Percentiles rank a stretch among this genome's conserved stretches.
phyloP scores from a whole-genome alignment of 2,797 vertebrate genomes.

The Pangasius larnaudii region DNA sequence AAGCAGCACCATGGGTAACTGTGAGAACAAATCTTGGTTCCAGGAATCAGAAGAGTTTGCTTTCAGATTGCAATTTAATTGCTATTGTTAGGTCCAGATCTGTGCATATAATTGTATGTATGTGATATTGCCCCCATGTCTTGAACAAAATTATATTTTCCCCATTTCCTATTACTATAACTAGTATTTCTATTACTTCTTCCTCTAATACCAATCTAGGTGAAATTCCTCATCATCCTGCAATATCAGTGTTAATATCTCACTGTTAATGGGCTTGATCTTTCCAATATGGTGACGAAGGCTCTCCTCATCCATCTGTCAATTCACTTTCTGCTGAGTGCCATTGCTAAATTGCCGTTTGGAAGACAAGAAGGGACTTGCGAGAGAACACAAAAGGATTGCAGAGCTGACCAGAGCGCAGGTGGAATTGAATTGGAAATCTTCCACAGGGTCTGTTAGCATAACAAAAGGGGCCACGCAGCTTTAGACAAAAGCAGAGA shows the following conservation, averaged over 20 bases:
- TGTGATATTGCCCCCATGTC: background rate
- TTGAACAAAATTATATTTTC: slow-evolving; percentile 24
- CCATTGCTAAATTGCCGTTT: slow-evolving; percentile 93
- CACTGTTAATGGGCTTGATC: slow-evolving; percentile 67
- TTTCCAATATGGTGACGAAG: slow-evolving; percentile 74
- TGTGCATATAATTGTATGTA: background rate
- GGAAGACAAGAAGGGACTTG: slow-evolving; percentile 90
- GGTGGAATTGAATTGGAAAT: slow-evolving; percentile 98
- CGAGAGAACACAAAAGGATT: slow-evolving; percentile 84
- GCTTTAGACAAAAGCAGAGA: slow-evolving; percentile 88
- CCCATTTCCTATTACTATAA: slow-evolving; percentile 24
- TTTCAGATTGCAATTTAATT: slow-evolving; percentile 64
- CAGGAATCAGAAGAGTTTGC: slow-evolving; percentile 18
- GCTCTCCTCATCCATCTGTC: slow-evolving; percentile 87
- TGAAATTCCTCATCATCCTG: slow-evolving; percentile 74
- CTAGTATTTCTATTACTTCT: slow-evolving; percentile 39
- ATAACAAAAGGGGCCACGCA: slow-evolving; percentile 88
- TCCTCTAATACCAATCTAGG: slow-evolving; percentile 62
- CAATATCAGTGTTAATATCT: slow-evolving; percentile 69
- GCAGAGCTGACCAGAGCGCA: slow-evolving; percentile 89
- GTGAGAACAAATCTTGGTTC: slow-evolving; percentile 33
- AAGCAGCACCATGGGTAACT: slow-evolving; percentile 26
- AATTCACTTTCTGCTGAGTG: slow-evolving; percentile 78
- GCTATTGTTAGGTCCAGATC: slow-evolving; percentile 32
- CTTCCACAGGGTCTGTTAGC: slow-evolving; percentile 86